phyloP scores from a whole-genome alignment of 2,113 vertebrate species.

The Triplophysa tibetana region DNA sequence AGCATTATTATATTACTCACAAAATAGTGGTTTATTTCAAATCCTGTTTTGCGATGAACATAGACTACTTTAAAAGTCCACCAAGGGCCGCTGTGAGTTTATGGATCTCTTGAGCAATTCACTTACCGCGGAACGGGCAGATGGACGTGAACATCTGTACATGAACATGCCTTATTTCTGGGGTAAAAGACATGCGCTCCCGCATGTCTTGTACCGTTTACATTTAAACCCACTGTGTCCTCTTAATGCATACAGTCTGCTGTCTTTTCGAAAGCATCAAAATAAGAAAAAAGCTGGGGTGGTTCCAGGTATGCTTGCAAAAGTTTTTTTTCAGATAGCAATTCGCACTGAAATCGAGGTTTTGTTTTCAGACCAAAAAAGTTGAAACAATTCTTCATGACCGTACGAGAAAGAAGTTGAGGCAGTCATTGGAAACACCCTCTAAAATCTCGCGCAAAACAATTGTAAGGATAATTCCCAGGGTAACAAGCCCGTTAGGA shows the following conservation, averaged over 20 bases:
- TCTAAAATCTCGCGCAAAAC: neutral
- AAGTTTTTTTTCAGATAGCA: too few relatives aligned
- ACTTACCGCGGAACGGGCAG: neutral
- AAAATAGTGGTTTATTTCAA: neutral
- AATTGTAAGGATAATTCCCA: slow-evolving; percentile 7
- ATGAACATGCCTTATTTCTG: too few relatives aligned
- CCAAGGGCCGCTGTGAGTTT: neutral
- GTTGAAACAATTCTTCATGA: neutral
- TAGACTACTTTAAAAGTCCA: neutral
- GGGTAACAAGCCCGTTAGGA: neutral
- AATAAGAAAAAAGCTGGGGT: too few relatives aligned
- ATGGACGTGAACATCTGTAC: too few relatives aligned
- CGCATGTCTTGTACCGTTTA: too few relatives aligned
- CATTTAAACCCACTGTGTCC: too few relatives aligned
- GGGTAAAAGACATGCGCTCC: too few relatives aligned
- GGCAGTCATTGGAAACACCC: neutral
- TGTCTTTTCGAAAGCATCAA: too few relatives aligned
- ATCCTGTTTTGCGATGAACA: neutral
- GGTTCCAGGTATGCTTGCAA: too few relatives aligned
- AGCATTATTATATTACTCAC: neutral
- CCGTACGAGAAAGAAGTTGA: neutral
- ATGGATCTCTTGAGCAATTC: neutral
- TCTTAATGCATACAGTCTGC: too few relatives aligned
- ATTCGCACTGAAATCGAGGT: too few relatives aligned
- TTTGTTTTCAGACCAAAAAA: neutral